A percentile compares a stretch with the other conserved stretches of the same genome.
These are phyloP conservation scores for Conus betulinus DNA, from an alignment of 1,140 invertebrate species.

Conservation along the genomic window DNA sequence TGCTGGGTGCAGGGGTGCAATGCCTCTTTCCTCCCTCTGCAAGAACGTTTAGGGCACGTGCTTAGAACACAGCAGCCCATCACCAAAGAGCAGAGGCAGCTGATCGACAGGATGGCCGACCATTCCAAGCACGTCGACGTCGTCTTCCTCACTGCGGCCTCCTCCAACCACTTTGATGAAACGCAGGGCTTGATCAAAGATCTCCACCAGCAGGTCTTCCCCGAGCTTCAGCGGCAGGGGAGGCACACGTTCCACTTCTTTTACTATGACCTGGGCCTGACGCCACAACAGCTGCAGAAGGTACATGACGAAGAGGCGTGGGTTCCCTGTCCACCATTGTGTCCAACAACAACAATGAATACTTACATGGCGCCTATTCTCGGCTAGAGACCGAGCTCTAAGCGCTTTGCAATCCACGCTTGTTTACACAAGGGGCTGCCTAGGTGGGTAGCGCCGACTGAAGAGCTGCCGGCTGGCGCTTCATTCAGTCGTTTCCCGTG, in stretches of 20 bases:
- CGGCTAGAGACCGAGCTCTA: too few species aligned
- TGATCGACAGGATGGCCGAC: background rate
- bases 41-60: background rate
- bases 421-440: too few species aligned
- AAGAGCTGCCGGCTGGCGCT: too few species aligned
- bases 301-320: background rate
- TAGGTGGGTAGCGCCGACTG: too few species aligned
- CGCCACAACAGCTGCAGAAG: background rate
- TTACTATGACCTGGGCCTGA: conserved; percentile 27
- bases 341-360: too few species aligned
- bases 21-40: background rate
- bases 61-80: background rate
- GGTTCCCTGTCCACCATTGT: too few species aligned
- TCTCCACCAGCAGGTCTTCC: conserved; percentile 29
- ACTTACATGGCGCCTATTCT: too few species aligned
- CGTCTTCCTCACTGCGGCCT: conserved; percentile 36
- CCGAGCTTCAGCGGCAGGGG: background rate
- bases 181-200: conserved; percentile 33
- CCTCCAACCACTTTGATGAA: conserved; percentile 24
- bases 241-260: background rate
- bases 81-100: background rate
- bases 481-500: too few species aligned
- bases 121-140: background rate
- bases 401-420: too few species aligned
- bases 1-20: background rate